Evolutionary conservation across 92 coral and sea anemone genomes (phyloP).

Genomic region (Zoanthus sansibaricus): DNA sequence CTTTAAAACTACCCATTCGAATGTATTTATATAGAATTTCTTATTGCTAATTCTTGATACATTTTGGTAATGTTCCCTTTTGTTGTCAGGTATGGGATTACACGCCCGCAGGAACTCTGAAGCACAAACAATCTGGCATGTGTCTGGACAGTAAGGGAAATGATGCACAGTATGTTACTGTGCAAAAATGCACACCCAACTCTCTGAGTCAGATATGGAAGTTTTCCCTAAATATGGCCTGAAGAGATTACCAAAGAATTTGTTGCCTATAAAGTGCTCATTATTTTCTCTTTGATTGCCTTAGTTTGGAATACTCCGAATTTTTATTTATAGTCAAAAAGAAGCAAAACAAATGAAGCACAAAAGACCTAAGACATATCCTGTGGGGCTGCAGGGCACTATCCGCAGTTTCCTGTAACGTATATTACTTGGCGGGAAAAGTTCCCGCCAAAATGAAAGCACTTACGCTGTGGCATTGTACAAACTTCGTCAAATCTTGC

Average conservation of each 20-base stretch:
- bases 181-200: slow-evolving; percentile 62
- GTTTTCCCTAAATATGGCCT: slow-evolving; percentile 83
- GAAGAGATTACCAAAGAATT: not conserved
- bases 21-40: not conserved
- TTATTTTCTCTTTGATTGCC: too few species aligned
- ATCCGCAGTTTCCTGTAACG: too few species aligned
- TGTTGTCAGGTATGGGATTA: slow-evolving; percentile 84
- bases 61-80: not conserved
- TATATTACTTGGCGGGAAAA: too few species aligned
- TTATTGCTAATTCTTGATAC: not conserved
- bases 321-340: too few species aligned
- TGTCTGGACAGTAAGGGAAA: slow-evolving; percentile 84
- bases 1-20: not conserved
- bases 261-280: too few species aligned
- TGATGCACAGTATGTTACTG: slow-evolving; percentile 64
- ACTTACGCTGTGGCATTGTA: too few species aligned
- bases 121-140: slow-evolving; percentile 85
- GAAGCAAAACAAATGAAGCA: too few species aligned
- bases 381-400: too few species aligned
- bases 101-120: slow-evolving; percentile 70
- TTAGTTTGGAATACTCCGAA: too few species aligned
- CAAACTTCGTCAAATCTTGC: too few species aligned
- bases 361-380: too few species aligned
- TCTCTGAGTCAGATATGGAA: slow-evolving; percentile 85
- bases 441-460: too few species aligned